These are phyloP conservation scores for Nasonia vitripennis DNA, from an alignment of 1,140 invertebrate species.

Conservation along the genomic window DNA sequence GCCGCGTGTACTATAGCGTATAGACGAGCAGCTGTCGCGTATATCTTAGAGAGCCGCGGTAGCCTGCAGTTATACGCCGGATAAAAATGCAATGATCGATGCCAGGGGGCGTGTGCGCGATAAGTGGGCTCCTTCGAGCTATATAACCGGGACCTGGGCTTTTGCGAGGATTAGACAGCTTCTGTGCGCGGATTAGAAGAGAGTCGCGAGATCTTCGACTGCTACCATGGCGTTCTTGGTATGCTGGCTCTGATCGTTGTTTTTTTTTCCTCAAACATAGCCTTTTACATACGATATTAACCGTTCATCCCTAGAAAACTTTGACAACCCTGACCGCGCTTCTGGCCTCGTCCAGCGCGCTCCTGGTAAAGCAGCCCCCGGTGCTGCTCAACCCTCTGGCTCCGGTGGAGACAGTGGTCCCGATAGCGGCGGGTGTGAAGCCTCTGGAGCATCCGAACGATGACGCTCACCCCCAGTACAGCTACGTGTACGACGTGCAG, in stretches of 20 bases:
- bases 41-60: conserved; percentile 2
- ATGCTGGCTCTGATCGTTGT: neutral
- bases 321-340: neutral
- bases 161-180: conserved; percentile 34
- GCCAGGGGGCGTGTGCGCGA: conserved; percentile 16
- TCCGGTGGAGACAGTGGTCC: neutral
- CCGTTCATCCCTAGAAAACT: neutral
- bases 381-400: neutral
- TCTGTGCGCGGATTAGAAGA: neutral
- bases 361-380: conserved; percentile 20
- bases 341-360: neutral
- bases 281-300: too few species aligned
- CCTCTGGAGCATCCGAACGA: neutral
- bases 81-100: conserved; percentile 44
- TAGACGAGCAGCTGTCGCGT: conserved; percentile 3
- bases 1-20: neutral
- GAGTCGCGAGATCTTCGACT: neutral
- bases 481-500: conserved; percentile 41
- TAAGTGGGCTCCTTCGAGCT: conserved; percentile 34
- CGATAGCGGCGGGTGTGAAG: neutral
- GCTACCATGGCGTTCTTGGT: conserved; percentile 33
- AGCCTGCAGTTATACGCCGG: conserved; percentile 8
- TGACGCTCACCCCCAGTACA: conserved; percentile 20
- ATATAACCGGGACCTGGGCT: conserved; percentile 26
- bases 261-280: neutral